Conservation (phyloP, 2,113 vertebrate genomes). For the Clarias macrocephalus region DNA sequence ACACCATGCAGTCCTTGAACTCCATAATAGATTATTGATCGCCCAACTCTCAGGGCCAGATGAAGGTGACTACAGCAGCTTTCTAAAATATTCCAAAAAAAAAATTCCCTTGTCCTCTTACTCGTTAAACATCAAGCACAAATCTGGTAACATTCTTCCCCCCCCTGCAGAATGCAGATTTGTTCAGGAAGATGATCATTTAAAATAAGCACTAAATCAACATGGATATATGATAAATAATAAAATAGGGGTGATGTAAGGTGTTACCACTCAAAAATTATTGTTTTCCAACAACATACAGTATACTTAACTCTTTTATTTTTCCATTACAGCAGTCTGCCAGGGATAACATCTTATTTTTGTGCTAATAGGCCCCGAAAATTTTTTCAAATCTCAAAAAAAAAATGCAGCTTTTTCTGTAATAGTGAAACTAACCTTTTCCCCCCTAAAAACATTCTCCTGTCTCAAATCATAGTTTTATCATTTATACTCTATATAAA, state of each 20-base stretch:
- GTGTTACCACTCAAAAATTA: not conserved
- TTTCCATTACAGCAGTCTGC: not conserved
- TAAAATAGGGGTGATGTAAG: not conserved
- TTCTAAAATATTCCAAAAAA: constrained; percentile 51
- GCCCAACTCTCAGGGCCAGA: constrained; percentile 42
- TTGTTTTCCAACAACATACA: not conserved
- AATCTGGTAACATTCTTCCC: not conserved
- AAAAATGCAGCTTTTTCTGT: not conserved
- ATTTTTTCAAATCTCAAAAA: not conserved
- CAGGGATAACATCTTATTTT: not conserved
- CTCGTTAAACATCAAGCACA: constrained; percentile 48
- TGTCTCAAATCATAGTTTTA: not conserved
- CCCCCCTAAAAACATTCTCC: not conserved
- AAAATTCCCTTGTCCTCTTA: constrained; percentile 57
- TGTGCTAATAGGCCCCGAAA: not conserved
- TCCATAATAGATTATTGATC: not conserved
- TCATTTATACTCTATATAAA: no score
- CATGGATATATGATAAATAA: not conserved
- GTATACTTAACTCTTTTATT: not conserved
- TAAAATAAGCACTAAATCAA: not conserved
- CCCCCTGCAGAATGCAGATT: constrained; percentile 8
- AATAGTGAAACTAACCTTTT: not conserved
- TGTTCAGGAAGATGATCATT: not conserved
- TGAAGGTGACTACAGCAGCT: constrained; percentile 46
- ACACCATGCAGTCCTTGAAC: not conserved